Evolutionary conservation across 2,113 vertebrate genomes (phyloP).

Genomic region (Craseonycteris thonglongyai): DNA sequence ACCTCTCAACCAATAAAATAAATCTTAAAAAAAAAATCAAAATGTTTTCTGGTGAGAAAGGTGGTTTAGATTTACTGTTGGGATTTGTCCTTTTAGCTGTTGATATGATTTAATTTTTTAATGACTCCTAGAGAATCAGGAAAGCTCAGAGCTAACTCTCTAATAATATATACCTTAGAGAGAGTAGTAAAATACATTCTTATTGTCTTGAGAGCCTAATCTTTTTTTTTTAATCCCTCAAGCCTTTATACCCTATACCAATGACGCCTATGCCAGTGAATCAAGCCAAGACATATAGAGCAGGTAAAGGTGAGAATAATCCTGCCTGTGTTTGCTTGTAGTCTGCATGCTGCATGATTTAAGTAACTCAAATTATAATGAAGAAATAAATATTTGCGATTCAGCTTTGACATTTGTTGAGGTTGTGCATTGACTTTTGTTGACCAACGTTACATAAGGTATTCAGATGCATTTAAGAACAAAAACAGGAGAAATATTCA

Average conservation of each 20-base stretch:
- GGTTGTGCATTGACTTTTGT: not conserved
- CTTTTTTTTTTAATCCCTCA: slow-evolving; percentile 75
- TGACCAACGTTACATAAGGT: not conserved
- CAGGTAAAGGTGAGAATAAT: slow-evolving; percentile 99
- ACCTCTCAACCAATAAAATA: too few species aligned
- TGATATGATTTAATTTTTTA: slow-evolving; percentile 17
- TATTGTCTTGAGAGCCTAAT: slow-evolving; percentile 26
- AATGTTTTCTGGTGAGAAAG: not conserved
- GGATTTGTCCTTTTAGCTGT: not conserved
- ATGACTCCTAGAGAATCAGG: not conserved
- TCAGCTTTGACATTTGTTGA: not conserved
- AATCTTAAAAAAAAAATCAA: too few species aligned
- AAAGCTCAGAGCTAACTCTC: not conserved
- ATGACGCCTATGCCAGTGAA: slow-evolving; percentile 98
- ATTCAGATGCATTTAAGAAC: not conserved
- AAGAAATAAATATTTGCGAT: not conserved
- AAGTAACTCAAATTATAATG: not conserved
- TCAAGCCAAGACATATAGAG: slow-evolving; percentile 99
- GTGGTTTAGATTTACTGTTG: not conserved
- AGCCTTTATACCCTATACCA: slow-evolving; percentile 95
- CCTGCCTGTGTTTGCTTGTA: slow-evolving; percentile 78
- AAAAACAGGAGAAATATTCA: not conserved
- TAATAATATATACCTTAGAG: not conserved
- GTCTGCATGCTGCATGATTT: slow-evolving; percentile 78
- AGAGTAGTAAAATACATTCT: not conserved